Percentiles rank a stretch among this genome's conserved stretches.
Conservation (phyloP, 1,140 invertebrate species). For the Eurosta solidaginis region DNA sequence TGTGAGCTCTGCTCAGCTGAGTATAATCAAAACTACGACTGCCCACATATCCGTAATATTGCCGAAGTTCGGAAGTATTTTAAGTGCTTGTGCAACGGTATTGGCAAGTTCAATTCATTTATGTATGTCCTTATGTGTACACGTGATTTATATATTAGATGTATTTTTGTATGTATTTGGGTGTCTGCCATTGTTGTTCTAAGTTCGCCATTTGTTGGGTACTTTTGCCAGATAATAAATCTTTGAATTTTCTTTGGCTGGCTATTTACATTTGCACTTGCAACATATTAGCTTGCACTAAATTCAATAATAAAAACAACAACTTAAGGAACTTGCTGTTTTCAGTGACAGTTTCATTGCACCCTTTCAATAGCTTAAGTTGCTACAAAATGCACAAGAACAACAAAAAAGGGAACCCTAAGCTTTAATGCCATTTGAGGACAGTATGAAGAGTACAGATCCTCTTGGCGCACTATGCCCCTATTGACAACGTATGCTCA, state of each 20-base stretch:
- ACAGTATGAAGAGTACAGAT: neutral
- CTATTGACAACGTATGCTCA: neutral
- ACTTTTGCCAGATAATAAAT: constrained; percentile 27
- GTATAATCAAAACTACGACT: no score
- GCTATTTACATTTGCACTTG: constrained; percentile 2
- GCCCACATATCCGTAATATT: neutral
- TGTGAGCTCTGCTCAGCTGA: no score
- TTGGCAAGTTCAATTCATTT: neutral
- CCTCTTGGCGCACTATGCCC: neutral
- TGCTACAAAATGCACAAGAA: neutral
- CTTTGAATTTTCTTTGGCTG: constrained; percentile 5
- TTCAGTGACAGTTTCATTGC: constrained; percentile 23
- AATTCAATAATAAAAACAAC: neutral
- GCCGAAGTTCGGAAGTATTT: neutral
- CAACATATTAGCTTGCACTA: constrained; percentile 18
- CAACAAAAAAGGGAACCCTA: neutral
- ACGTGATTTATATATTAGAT: neutral
- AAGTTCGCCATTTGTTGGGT: constrained; percentile 13
- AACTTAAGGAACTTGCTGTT: neutral
- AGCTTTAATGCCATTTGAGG: neutral
- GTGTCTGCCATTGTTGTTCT: constrained; percentile 22
- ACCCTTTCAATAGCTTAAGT: constrained; percentile 1
- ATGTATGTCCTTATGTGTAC: neutral
- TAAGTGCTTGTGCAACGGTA: neutral
- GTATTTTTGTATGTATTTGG: neutral